These are phyloP conservation scores for Chloroceryle aenea DNA, from an alignment of 2,113 vertebrate genomes.

Conservation along the genomic window DNA sequence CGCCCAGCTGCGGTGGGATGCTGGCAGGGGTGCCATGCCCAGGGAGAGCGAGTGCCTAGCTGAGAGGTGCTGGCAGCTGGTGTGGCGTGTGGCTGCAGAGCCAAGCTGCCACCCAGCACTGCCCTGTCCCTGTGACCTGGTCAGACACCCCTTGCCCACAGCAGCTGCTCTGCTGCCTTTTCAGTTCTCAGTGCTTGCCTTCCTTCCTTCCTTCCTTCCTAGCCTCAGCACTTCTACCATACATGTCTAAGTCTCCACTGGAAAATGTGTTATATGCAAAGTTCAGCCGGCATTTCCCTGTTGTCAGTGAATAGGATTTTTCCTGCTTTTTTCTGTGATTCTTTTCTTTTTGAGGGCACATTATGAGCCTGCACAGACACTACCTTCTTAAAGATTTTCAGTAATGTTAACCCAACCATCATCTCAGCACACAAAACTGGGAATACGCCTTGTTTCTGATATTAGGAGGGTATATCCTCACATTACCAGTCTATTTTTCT, in stretches of 20 bases:
- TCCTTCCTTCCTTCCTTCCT: too few relatives aligned
- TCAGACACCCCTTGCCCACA: fast-evolving
- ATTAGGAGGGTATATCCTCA: neutral
- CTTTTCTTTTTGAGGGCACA: neutral
- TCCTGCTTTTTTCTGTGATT: neutral
- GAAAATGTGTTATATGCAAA: neutral
- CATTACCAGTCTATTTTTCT: neutral
- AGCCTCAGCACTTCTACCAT: fast-evolving
- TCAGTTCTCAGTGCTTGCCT: neutral
- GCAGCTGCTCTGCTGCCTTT: neutral
- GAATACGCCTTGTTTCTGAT: neutral
- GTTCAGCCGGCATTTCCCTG: fast-evolving
- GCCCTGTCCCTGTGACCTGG: fast-evolving
- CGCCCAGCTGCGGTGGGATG: too few relatives aligned
- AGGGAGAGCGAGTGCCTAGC: neutral
- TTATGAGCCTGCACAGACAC: too few relatives aligned
- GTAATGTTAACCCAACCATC: too few relatives aligned
- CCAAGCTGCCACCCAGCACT: neutral
- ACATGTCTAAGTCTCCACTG: fast-evolving
- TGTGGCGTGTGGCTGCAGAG: fast-evolving
- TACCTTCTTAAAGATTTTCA: neutral
- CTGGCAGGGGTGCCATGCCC: neutral
- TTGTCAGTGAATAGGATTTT: neutral
- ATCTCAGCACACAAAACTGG: neutral
- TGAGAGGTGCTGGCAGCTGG: neutral